Evolutionary conservation across 2,113 vertebrate genomes (phyloP).

Genomic region (Rhinolophus sinicus): DNA sequence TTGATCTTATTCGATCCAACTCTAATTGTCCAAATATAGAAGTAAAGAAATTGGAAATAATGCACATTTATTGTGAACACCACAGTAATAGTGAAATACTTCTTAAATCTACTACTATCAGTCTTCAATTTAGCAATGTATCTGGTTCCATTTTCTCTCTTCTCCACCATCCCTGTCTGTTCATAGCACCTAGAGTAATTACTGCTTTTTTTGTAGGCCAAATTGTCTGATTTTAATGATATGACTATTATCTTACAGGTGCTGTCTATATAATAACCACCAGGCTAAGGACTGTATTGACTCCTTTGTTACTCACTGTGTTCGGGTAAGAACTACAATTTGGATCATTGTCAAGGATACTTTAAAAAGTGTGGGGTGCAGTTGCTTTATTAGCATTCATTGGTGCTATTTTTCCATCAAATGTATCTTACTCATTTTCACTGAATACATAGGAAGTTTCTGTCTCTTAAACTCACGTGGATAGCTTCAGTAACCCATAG

Average conservation of each 20-base stretch:
- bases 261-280: constrained; percentile 98
- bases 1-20: background rate
- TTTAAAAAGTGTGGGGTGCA: background rate
- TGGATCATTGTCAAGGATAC: background rate
- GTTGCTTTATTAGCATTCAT: background rate
- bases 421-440: background rate
- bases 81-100: background rate
- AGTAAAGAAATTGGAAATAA: background rate
- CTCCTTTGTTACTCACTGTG: constrained; percentile 98
- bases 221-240: background rate
- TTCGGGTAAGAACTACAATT: constrained; percentile 89
- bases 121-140: background rate
- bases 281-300: constrained; percentile 99
- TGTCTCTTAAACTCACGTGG: background rate
- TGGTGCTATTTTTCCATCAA: background rate
- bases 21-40: background rate
- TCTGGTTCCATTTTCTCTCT: constrained; percentile 16
- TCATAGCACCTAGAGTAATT: background rate
- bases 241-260: constrained; percentile 86
- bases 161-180: background rate
- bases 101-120: background rate
- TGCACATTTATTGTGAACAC: background rate
- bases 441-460: background rate
- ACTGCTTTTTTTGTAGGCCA: background rate
- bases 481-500: background rate